phyloP scores from a whole-genome alignment of 2,888 invertebrate genomes.

The Sialis fuliginosa region DNA sequence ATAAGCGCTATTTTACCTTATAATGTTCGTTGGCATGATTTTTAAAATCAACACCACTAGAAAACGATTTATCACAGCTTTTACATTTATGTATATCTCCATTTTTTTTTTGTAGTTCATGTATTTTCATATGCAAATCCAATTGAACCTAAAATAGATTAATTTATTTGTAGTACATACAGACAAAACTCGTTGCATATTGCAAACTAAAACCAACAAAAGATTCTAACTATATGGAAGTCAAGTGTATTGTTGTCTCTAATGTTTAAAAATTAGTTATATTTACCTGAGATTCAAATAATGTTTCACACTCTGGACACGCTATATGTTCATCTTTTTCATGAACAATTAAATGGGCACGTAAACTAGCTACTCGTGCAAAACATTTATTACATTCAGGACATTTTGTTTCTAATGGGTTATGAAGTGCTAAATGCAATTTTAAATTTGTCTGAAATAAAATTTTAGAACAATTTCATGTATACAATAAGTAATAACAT shows the following conservation, averaged over 20 bases:
- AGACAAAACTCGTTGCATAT: too few species aligned
- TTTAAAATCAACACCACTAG: slow-evolving; percentile 25
- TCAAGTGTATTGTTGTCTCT: too few species aligned
- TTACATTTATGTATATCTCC: slow-evolving; percentile 30
- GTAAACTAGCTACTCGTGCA: slow-evolving; percentile 22
- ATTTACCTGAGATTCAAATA: slow-evolving; percentile 22
- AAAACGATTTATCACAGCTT: slow-evolving; percentile 35
- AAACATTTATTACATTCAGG: slow-evolving; percentile 23
- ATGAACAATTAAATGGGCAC: slow-evolving; percentile 22
- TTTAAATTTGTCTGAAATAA: slow-evolving; percentile 23
- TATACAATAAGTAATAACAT: too few species aligned
- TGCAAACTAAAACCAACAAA: too few species aligned
- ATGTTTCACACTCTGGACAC: slow-evolving; percentile 20
- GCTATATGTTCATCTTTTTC: slow-evolving; percentile 22
- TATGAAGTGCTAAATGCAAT: slow-evolving; percentile 21
- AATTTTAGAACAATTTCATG: slow-evolving; percentile 4
- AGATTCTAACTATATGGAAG: too few species aligned
- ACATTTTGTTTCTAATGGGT: slow-evolving; percentile 17
- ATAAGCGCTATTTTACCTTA: slow-evolving; percentile 26
- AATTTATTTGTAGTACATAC: too few species aligned
- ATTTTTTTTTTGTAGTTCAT: slow-evolving; percentile 15
- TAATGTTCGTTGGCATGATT: slow-evolving; percentile 33
- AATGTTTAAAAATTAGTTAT: neutral
- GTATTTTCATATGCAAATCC: slow-evolving; percentile 21
- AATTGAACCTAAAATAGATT: slow-evolving; percentile 1